phyloP scores from a whole-genome alignment of 2,113 vertebrate genomes.

The Actenoides lindsayi region DNA sequence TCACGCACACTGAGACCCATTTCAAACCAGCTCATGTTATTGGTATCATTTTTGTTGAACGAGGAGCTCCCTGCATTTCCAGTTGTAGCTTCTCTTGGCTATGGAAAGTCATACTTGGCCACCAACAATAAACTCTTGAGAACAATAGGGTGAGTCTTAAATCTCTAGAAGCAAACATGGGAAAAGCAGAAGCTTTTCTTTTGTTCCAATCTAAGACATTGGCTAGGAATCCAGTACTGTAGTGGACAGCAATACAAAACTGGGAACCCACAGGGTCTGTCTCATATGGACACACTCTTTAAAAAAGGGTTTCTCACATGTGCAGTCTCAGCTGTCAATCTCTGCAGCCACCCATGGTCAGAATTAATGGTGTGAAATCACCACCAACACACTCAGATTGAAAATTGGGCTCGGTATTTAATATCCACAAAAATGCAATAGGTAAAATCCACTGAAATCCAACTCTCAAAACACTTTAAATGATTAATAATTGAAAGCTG shows the following conservation, averaged over 20 bases:
- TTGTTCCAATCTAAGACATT: not conserved
- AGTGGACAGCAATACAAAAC: not conserved
- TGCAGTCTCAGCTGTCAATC: not conserved
- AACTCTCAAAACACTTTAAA: not conserved
- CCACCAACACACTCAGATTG: not conserved
- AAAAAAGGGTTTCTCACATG: not conserved
- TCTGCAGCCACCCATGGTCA: not conserved
- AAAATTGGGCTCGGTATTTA: not conserved
- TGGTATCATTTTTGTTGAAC: not conserved
- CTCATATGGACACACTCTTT: not conserved
- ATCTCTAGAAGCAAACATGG: not conserved
- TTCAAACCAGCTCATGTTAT: not conserved
- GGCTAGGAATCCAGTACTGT: not conserved
- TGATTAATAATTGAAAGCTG: conserved; percentile 18
- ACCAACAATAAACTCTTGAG: not conserved
- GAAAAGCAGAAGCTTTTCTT: not conserved
- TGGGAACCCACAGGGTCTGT: not conserved
- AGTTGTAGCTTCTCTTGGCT: not conserved
- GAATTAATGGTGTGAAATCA: not conserved
- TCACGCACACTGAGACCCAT: not conserved
- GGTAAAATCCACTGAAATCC: not conserved
- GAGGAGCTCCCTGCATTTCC: not conserved
- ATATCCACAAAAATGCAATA: not conserved
- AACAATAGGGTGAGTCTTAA: not conserved
- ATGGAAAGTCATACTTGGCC: not conserved